Evolutionary conservation across 2,113 vertebrate species (phyloP), one percentile per base, ranked within the genome.

Genomic region (Terrapene triunguis): DNA sequence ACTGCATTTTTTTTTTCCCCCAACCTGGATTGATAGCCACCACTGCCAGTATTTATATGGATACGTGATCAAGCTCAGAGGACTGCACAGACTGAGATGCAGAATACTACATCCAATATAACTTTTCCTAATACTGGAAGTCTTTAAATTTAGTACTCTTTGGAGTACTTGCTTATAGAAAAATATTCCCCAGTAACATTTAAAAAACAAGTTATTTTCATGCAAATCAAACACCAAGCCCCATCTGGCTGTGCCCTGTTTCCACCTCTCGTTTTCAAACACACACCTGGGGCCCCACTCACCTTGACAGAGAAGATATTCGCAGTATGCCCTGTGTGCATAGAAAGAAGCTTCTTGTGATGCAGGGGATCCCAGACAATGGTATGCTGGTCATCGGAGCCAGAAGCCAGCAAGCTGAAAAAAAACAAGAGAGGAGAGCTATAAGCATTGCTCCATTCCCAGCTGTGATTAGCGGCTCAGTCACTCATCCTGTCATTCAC

Each of bases 291-390:
- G 13, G 12, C 76, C 27, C 57, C 65, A 80, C 92, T 97, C 96
- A 99, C 99, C 99, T 99, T 99, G 57, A 99, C 99, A 89, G 99
- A 99, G 96, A 99, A 99, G 97, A 99, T 99, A 98, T 99, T 99
- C 92, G 99, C 99, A 11, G 99, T 99, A 82, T 99, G 99, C 69
- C 99, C 99, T 1, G 99, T 99, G 97, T 99, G 99, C 99, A 99
- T 99, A 98, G 99, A 99, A 84, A 99, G 99, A 79, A 99, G 99
- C 96, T 99, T 99, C 98, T 99, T 99, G 98, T 99, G 99, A 97
- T 98, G 98, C 96, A 99, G 98, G 4, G 99, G 99, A 98, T 99
- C 99, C 99, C 99, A 99, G 94, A 99, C 98, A 96, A 99, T 99
- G 32, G 99, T 99, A 80, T 99, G 99, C 97, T 99, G 99, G 97